Evolutionary conservation across 2,113 vertebrate species (phyloP).

Genomic region (Odobenus rosmarus): DNA sequence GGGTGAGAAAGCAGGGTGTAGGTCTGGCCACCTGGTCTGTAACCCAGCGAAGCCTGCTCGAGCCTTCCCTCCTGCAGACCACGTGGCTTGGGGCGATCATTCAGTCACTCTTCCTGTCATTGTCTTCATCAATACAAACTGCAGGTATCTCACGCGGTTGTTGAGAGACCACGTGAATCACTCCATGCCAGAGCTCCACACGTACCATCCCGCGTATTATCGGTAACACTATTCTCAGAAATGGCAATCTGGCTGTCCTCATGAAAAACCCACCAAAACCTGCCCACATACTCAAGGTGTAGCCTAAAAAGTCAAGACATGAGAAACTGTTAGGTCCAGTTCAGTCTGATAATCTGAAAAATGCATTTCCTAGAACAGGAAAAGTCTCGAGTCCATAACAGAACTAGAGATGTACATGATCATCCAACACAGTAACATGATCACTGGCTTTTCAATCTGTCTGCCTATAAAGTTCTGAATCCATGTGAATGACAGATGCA

Average conservation of each 20-base stretch:
- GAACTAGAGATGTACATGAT: fast-evolving
- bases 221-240: not conserved
- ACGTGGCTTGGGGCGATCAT: not conserved
- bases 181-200: not conserved
- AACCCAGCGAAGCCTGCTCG: fast-evolving
- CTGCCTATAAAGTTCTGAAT: not conserved
- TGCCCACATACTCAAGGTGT: not conserved
- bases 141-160: fast-evolving
- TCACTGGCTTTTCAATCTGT: not conserved
- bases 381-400: not conserved
- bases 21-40: not conserved
- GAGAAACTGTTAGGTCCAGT: not conserved
- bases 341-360: not conserved
- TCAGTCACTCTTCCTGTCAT: not conserved
- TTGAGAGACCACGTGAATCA: no score
- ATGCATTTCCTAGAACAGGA: not conserved
- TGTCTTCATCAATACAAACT: not conserved
- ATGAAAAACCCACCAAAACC: not conserved
- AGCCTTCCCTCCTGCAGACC: no score
- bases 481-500: not conserved
- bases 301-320: not conserved
- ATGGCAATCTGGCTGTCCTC: not conserved
- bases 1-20: not conserved
- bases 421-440: fast-evolving
- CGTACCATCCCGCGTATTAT: no score